Evolutionary conservation across 2,797 vertebrate genomes (phyloP).

Genomic region (Vipera ursinii): DNA sequence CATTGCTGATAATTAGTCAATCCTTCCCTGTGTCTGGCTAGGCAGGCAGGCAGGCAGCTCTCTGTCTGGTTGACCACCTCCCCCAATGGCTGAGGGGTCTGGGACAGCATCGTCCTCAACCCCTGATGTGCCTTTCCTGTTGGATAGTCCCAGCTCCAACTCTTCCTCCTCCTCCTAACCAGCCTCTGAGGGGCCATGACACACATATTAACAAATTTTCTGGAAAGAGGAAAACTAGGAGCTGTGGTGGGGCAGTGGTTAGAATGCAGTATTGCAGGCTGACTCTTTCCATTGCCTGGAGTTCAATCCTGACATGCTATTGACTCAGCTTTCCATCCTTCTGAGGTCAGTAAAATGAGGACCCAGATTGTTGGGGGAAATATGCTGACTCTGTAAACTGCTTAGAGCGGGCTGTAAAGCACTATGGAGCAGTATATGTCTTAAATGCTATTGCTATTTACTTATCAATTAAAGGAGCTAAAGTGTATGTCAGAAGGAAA

Average conservation of each 20-base stretch:
- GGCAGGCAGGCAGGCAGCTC: too few species aligned
- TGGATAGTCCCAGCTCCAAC: too few species aligned
- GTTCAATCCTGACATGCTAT: background rate
- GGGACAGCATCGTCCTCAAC: too few species aligned
- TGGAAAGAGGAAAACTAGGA: background rate
- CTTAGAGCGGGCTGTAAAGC: background rate
- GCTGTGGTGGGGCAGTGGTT: background rate
- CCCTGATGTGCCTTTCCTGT: too few species aligned
- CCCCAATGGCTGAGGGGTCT: too few species aligned
- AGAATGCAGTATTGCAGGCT: background rate
- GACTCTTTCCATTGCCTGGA: background rate
- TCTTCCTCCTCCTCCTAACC: too few species aligned
- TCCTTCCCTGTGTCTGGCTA: too few species aligned
- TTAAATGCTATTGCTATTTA: background rate
- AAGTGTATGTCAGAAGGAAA: background rate
- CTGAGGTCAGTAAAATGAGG: background rate
- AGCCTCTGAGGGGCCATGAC: too few species aligned
- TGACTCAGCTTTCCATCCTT: background rate
- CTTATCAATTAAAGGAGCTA: background rate
- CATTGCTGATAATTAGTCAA: too few species aligned
- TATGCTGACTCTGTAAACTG: background rate
- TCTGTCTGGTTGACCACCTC: too few species aligned
- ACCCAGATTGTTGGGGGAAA: background rate
- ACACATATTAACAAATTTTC: background rate
- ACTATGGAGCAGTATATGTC: background rate